Evolutionary conservation across 2,888 invertebrate genomes (phyloP), one percentile per base, ranked within the genome.

Genomic region (Xestia ashworthii): DNA sequence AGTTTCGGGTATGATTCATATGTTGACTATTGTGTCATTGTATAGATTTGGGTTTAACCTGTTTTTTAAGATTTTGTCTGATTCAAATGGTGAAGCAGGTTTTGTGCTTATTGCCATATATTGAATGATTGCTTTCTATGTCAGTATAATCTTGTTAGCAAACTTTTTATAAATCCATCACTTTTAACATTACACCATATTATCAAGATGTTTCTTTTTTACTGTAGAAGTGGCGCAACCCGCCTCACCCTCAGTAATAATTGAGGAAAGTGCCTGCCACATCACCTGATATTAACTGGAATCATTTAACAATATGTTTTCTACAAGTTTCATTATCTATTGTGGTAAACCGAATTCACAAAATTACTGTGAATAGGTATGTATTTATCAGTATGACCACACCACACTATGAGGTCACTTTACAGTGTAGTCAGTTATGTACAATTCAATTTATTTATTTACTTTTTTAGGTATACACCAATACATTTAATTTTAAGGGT

Each of bases 331-430:
- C 5, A 19, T 69, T 80, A 66, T 53, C 64, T 53, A 1, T 79
- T 84, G 80, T 83, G 82, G 71, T 74, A 48, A 65, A 84, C 74
- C 83, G 8, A 74, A 79, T 83, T 83, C 71, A 67, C 74, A 74
- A 22, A 74, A 22, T 68, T 60, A 64, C 64, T 74, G 80, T 84
- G 80, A 68, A 65, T 82, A 84, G 82, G 84, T 84, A 82, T 74
- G 82, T 82, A 82, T 71, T 79, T 71, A 71, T 53, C 71, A 71
- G 67, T 68, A 71, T 67, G 55, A 6, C 68, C 68, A 71, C 71
- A 74, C 64, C 60, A 71, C 71, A 80, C 41, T 41, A 41, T 55
- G n/a, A 83, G 32, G 64, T 65, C 68, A 80, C 55, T n/a, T 44
- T 41, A 69, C 50, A 50, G 38, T 53, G 6, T 14, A 41, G 65